Base-by-base conservation (phyloP, 2,797 vertebrate genomes). In the Glyptemys insculpta region DNA sequence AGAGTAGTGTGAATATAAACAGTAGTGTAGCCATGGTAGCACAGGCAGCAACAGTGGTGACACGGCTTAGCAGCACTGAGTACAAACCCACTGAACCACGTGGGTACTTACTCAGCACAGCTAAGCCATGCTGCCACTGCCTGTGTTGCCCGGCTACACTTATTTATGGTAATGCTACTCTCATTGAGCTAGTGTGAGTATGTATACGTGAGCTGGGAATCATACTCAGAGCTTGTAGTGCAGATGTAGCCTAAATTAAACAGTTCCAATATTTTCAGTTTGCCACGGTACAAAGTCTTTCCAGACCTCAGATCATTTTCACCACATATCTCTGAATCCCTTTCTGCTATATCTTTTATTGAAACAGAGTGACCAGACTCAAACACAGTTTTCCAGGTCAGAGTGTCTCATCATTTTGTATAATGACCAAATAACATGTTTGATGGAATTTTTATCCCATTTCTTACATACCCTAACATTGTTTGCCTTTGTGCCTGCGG, bases 351-450 rank as follows among this genome's bases (percentile, higher is more conserved):
- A 15, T 78, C 44, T 27, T 49, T 76, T 27, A 47, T 9, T 44
- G 74, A 76, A 62, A 62, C 23, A 54, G 74, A 47, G 44, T 76
- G 74, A 29, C 44, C 74, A 76, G 25, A 15, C 41, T 27, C 6
- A 27, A 47, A 27, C 27, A 47, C 23, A 47, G 25, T 76, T 16
- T 29, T 47, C 27, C 27, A 16, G 74, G 41, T 76, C 25, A 76
- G 31, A 52, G 14, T 47, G 59, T 49, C 44, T 19, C 9, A 16
- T 83, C 8, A 0, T 0, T 29, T 21, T 41, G 2, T 68, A 18
- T 49, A 27, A 79, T 68, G 81, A 59, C 16, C 15, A 12, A 6
- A 29, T 41, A 54, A 79, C 21, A 44, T 54, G 10, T 49, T 25
- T 65, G 23, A 44, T 65, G 18, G 54, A 54, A 29, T 50, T 25